Base-by-base conservation (phyloP, 2,113 vertebrate species). In the Serinus canaria region DNA sequence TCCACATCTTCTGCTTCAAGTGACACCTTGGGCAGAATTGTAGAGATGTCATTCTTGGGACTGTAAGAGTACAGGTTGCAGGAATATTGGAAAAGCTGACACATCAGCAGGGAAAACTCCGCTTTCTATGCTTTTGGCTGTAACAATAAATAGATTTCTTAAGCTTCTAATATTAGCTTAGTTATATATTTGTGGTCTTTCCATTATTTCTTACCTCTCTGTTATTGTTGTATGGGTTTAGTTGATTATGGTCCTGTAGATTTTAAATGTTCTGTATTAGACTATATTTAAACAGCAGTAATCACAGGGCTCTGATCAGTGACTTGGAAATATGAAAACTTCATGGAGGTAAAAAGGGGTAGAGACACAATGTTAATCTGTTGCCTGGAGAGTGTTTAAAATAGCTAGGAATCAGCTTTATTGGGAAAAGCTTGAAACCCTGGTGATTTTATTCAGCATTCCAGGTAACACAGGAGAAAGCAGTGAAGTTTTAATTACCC, bases 291-390 rank as follows among this genome's bases (percentile, higher is more conserved):
- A 90, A n/a, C 21, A 83, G 75, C 81, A 72, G 27, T 81, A 91
- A 92, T 92, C 87, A 89, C 6, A 23, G 46, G 46, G 41, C 75
- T 59, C 63, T 79, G 80, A 64, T 83, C 55, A 84, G 58, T 86
- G 81, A 70, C 68, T 88, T 60, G 72, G 77, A 95, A 95, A 92
- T 53, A 68, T 19, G 43, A 91, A 91, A 92, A 88, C 78, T 95
- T 97, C 59, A 35, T 21, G 44, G 21, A 12, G 25, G 27, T 7
- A n/a, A 37, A 41, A 79, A 46, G 15, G 15, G 19, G 10, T 59
- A 78, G 55, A 92, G 70, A 62, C 30, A 90, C 7, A 37, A 21
- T 64, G 41, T 87, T 94, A 89, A 96, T 88, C 64, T 75, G 52
- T 60, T 85, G 59, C 75, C 78, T 64, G 52, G 30, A 83, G 81